Evolutionary conservation across 2,113 vertebrate species (phyloP).

Genomic region (Hiodon tergisus): DNA sequence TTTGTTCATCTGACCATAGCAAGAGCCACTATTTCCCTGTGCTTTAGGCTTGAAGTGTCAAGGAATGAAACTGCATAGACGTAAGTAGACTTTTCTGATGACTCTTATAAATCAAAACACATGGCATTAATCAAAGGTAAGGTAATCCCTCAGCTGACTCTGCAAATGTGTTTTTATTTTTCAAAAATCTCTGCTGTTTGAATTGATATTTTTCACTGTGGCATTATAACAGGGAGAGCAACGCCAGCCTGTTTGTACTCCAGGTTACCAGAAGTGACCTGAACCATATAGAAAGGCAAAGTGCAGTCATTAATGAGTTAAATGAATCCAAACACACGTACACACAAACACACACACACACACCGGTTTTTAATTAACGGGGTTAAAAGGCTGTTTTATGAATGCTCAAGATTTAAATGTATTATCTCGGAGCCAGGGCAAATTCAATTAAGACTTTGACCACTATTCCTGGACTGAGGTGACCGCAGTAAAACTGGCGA

Average conservation of each 20-base stretch:
- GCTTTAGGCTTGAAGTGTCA: background rate
- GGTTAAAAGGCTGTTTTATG: too few relatives aligned
- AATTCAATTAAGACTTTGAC: too few relatives aligned
- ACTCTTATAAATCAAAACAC: constrained; percentile 9
- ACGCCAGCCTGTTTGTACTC: background rate
- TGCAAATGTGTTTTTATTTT: constrained; percentile 3
- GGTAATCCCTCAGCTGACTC: background rate
- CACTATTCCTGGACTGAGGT: too few relatives aligned
- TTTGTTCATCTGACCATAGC: background rate
- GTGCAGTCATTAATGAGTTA: too few relatives aligned
- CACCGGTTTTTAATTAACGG: too few relatives aligned
- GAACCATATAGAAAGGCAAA: too few relatives aligned
- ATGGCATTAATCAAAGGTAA: background rate
- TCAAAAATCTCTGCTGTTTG: background rate
- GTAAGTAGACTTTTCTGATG: background rate
- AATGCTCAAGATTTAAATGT: too few relatives aligned
- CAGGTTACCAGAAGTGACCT: background rate
- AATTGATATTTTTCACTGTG: background rate
- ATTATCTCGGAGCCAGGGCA: too few relatives aligned
- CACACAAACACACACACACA: too few relatives aligned
- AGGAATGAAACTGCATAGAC: background rate
- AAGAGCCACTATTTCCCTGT: background rate
- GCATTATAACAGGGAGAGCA: background rate
- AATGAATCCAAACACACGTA: too few relatives aligned
- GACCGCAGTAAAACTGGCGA: too few relatives aligned